Percentiles rank a stretch among this genome's conserved stretches.
phyloP scores from a whole-genome alignment of 2,888 invertebrate genomes.

The Anagyrus pseudococci region DNA sequence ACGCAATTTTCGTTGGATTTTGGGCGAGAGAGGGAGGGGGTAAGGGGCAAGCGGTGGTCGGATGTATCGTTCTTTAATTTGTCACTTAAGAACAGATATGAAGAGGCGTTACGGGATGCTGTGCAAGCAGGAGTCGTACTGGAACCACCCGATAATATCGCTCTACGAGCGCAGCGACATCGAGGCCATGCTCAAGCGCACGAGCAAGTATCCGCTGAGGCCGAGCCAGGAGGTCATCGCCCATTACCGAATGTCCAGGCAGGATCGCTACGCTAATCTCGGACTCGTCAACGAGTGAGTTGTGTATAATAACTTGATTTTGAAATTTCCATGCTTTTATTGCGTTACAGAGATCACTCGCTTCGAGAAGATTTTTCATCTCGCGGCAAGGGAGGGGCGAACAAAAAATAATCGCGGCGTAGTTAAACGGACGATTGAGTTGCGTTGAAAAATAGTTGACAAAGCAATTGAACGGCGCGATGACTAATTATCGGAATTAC shows the following conservation, averaged over 20 bases:
- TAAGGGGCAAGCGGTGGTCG: neutral
- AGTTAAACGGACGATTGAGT: no score
- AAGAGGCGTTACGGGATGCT: constrained; percentile 73
- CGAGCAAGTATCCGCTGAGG: constrained; percentile 78
- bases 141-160: constrained; percentile 76
- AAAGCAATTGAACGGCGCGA: no score
- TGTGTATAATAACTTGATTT: no score
- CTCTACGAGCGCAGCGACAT: constrained; percentile 75
- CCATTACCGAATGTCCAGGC: constrained; percentile 74
- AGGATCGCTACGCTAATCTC: constrained; percentile 81
- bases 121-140: constrained; percentile 78
- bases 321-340: no score
- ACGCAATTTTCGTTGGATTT: no score
- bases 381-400: no score
- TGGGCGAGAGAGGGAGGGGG: neutral
- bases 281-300: constrained; percentile 86
- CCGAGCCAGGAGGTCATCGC: constrained; percentile 85
- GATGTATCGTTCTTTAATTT: constrained; percentile 32
- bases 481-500: no score
- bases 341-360: no score
- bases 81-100: constrained; percentile 58
- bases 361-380: no score
- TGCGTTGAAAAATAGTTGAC: no score
- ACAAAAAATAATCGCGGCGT: no score
- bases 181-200: constrained; percentile 76